Percentiles rank a stretch among this genome's conserved stretches.
Conservation (phyloP, 2,888 invertebrate species). For the Cecidostiba fungosa region DNA sequence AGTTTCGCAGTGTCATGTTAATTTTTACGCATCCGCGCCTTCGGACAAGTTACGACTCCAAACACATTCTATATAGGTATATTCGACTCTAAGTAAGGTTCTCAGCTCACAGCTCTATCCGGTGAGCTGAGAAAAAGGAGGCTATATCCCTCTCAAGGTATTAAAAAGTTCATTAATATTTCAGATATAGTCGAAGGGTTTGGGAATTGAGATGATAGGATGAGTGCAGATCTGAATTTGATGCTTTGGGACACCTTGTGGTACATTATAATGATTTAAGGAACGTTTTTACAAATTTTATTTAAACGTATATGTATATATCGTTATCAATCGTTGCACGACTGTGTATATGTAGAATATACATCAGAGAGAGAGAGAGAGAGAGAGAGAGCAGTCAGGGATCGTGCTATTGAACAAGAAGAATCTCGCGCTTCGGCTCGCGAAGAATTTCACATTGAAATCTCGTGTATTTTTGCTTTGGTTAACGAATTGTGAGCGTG, state of each 20-base stretch:
- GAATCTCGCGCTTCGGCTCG: not conserved
- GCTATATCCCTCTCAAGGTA: not conserved
- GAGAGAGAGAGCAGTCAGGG: not conserved
- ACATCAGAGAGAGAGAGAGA: too few relatives aligned
- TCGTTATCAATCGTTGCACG: too few relatives aligned
- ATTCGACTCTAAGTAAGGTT: slow-evolving; percentile 70
- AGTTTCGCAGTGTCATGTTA: slow-evolving; percentile 79
- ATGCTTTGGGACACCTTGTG: too few relatives aligned
- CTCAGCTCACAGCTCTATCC: slow-evolving; percentile 77
- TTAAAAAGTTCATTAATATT: slow-evolving; percentile 9
- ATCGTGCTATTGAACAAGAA: slow-evolving; percentile 14
- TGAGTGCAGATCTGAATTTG: too few relatives aligned
- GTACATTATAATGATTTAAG: too few relatives aligned
- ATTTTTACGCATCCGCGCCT: slow-evolving; percentile 79
- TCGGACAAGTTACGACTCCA: slow-evolving; percentile 75
- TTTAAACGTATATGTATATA: too few relatives aligned
- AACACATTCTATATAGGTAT: slow-evolving; percentile 70
- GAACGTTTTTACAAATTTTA: too few relatives aligned
- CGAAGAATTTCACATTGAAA: slow-evolving; percentile 39
- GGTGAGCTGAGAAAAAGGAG: slow-evolving; percentile 36
- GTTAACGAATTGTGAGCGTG: slow-evolving; percentile 31
- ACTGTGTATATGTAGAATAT: too few relatives aligned
- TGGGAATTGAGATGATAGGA: too few relatives aligned
- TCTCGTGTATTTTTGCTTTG: slow-evolving; percentile 7
- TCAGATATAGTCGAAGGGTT: not conserved